Base-by-base conservation (phyloP, 1,140 invertebrate species). In the Eriocheir sinensis region DNA sequence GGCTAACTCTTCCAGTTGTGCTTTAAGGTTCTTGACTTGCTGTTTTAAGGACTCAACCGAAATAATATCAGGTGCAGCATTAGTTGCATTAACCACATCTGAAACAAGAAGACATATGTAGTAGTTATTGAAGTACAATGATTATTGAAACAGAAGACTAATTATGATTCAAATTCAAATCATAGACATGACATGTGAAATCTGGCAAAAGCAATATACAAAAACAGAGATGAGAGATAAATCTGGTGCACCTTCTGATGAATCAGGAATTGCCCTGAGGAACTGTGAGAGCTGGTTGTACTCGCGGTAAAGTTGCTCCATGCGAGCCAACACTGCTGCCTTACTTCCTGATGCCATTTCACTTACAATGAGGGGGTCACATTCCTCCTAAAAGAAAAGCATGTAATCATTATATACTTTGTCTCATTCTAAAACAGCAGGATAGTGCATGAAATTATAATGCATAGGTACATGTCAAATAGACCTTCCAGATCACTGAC, bases 1-100 rank as follows among this genome's bases (percentile, higher is more conserved):
- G 17, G 79, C 36, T 17, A 81, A 6, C 32, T 21, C 72, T 80
- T 53, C n/a, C 34, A 94, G n/a, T 17, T 94, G 86, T 21, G 44
- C 48, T 30, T 38, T 34, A 12, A 94, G 40, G 34, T 83, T 72
- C 27, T 94, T 89, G 27, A 94, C 93, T 44, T 89, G 60, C 17
- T 88, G 53, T 41, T 85, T 85, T 40, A 85, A 81, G 3, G 81
- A 40, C 53, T 81, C 88, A 6, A 90, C 32, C 6, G 60, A 81
- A 2, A 27, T 6, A 48, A 44, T 44, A 44, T 89, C 85, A 21
- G n/a, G 32, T 32, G 32, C 34, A 17, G 32, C 41, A 38, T 80
- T 34, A 40, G 8, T 9, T 53, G 79, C 36, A 89, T 17, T n/a
- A 38, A n/a, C 40, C 9, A 12, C 38, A n/a, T 36, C 92, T 88